Percentiles rank a stretch among this genome's conserved stretches.
Evolutionary conservation across 2,888 invertebrate genomes (phyloP).

Genomic region (Orchestes rusci): DNA sequence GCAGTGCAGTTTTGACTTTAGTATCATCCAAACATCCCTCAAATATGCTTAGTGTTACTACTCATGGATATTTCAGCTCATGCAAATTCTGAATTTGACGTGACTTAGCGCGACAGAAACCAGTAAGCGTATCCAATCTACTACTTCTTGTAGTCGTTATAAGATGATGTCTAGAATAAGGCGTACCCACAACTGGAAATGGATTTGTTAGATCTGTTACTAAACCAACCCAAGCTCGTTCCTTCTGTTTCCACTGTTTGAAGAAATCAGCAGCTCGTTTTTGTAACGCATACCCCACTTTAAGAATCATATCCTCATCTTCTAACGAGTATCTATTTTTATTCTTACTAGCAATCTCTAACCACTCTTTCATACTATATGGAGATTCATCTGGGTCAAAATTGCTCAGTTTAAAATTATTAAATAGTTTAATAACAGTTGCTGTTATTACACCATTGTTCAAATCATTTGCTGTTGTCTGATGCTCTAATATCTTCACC

Average conservation of each 20-base stretch:
- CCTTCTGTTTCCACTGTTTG: constrained; percentile 7
- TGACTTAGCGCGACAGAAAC: constrained; percentile 4
- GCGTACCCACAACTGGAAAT: too few species aligned
- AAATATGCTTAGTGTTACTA: constrained; percentile 3
- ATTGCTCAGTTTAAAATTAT: constrained; percentile 1
- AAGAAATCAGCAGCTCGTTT: constrained; percentile 7
- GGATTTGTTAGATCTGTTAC: constrained; percentile 4
- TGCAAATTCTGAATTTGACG: constrained; percentile 1
- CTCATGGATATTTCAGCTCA: constrained; percentile 5
- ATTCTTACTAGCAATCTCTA: too few species aligned
- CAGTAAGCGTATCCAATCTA: constrained; percentile 4
- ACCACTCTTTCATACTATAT: too few species aligned
- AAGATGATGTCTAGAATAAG: constrained; percentile 1
- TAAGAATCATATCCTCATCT: too few species aligned
- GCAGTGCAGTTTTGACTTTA: too few species aligned
- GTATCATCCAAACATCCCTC: too few species aligned
- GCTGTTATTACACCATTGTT: too few species aligned
- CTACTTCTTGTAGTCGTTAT: constrained; percentile 3
- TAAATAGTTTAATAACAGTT: too few species aligned
- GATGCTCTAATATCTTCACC: too few species aligned
- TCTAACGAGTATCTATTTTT: constrained; percentile 4
- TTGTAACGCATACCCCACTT: constrained; percentile 5
- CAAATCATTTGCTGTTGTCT: too few species aligned
- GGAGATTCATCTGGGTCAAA: too few species aligned
- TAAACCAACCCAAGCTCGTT: constrained; percentile 4